Percentiles rank a stretch among this genome's conserved stretches.
These are phyloP conservation scores for Allophyes oxyacanthae DNA, from an alignment of 2,888 invertebrate species.

Conservation along the genomic window DNA sequence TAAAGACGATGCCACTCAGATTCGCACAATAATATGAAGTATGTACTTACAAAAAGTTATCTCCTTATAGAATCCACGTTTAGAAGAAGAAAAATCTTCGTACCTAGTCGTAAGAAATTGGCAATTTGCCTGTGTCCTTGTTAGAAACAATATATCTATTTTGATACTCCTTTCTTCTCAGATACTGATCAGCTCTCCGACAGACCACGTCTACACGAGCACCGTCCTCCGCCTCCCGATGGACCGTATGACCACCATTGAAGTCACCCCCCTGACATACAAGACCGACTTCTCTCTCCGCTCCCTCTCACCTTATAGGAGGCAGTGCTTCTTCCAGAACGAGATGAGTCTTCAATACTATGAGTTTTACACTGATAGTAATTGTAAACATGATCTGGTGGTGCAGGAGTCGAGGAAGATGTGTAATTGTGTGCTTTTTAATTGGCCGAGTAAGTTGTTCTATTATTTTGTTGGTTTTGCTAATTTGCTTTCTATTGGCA, in stretches of 20 bases:
- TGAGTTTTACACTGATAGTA: slow-evolving; percentile 86
- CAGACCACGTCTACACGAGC: slow-evolving; percentile 82
- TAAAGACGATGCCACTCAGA: too few species aligned
- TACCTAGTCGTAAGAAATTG: too few species aligned
- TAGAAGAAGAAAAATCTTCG: too few species aligned
- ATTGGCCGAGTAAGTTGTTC: slow-evolving; percentile 82
- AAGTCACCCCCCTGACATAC: slow-evolving; percentile 81
- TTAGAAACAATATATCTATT: not conserved
- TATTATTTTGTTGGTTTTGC: not conserved
- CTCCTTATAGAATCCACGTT: too few species aligned
- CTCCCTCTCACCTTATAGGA: slow-evolving; percentile 69
- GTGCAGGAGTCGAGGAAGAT: slow-evolving; percentile 78
- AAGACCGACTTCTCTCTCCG: slow-evolving; percentile 77
- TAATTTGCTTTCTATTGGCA: too few species aligned
- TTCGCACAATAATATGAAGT: too few species aligned
- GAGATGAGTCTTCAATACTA: slow-evolving; percentile 78
- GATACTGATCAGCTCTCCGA: slow-evolving; percentile 82
- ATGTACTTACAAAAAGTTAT: too few species aligned
- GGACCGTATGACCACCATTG: slow-evolving; percentile 83
- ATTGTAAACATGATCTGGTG: slow-evolving; percentile 87
- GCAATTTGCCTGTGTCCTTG: too few species aligned
- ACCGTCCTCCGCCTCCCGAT: slow-evolving; percentile 82
- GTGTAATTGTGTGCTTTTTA: slow-evolving; percentile 83
- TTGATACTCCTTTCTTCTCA: slow-evolving; percentile 39
- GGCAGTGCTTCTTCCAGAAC: slow-evolving; percentile 84